These are phyloP conservation scores for Menura novaehollandiae DNA, from an alignment of 2,113 vertebrate species.

Conservation along the genomic window DNA sequence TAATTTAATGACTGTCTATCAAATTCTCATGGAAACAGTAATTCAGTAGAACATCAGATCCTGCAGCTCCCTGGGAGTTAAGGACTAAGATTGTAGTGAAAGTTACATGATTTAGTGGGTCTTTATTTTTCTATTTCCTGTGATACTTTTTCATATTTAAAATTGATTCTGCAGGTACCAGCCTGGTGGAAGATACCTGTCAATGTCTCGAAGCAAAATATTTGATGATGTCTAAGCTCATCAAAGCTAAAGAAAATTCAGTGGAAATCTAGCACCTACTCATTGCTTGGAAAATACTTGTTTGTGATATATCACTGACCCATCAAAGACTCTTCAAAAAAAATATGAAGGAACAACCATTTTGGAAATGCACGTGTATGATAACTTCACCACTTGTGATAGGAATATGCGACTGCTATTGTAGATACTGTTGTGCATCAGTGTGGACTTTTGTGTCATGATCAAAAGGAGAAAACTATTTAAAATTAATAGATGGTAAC, in stretches of 20 bases:
- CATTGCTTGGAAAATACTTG: slow-evolving; percentile 6
- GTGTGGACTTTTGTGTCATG: slow-evolving; percentile 9
- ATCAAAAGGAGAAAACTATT: neutral
- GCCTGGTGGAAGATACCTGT: slow-evolving; percentile 88
- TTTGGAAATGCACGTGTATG: slow-evolving; percentile 24
- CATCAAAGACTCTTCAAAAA: slow-evolving; percentile 6
- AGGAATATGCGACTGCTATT: slow-evolving; percentile 13
- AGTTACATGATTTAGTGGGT: neutral
- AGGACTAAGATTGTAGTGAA: neutral
- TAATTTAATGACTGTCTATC: neutral
- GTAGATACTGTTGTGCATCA: slow-evolving; percentile 6
- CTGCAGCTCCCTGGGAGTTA: neutral
- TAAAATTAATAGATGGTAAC: neutral
- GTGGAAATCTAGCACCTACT: neutral
- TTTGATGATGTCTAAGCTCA: slow-evolving; percentile 89
- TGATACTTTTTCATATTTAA: slow-evolving; percentile 23
- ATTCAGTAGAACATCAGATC: neutral
- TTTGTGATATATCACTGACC: neutral
- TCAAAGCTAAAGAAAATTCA: slow-evolving; percentile 10
- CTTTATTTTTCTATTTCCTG: neutral
- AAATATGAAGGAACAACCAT: slow-evolving; percentile 3
- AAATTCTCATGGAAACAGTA: neutral
- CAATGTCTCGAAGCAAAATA: slow-evolving; percentile 90
- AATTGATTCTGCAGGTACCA: slow-evolving; percentile 77
- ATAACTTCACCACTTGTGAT: neutral